These are phyloP conservation scores for Leucophenga montana DNA, from an alignment of 2,888 invertebrate genomes.

Conservation along the genomic window DNA sequence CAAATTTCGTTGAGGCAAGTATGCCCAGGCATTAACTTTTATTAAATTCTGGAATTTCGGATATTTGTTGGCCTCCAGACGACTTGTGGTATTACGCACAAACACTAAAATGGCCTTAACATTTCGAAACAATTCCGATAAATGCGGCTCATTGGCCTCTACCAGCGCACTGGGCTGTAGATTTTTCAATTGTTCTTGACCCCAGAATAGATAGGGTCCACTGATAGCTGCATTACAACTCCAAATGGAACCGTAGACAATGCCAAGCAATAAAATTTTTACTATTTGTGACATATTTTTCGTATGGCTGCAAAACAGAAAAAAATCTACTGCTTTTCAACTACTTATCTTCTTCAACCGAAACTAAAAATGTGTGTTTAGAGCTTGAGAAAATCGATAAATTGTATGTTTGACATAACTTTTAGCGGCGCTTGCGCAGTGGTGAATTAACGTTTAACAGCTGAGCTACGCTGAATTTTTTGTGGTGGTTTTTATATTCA, in stretches of 20 bases:
- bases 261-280: slow-evolving; percentile 36
- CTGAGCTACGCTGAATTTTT: neutral
- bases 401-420: no score
- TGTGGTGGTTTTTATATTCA: neutral
- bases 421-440: neutral
- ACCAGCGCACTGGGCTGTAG: slow-evolving; percentile 75
- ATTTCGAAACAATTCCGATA: slow-evolving; percentile 76
- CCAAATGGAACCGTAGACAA: slow-evolving; percentile 50
- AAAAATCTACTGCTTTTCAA: neutral
- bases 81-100: slow-evolving; percentile 76
- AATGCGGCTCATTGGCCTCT: slow-evolving; percentile 75
- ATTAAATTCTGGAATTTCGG: slow-evolving; percentile 76
- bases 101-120: slow-evolving; percentile 77
- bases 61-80: slow-evolving; percentile 75
- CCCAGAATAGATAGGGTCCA: slow-evolving; percentile 78
- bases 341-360: slow-evolving; percentile 16
- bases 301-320: neutral
- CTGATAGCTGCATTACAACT: slow-evolving; percentile 74
- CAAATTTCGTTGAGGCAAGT: slow-evolving; percentile 76
- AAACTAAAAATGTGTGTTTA: slow-evolving; percentile 26
- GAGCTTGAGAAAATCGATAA: slow-evolving; percentile 29
- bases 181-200: slow-evolving; percentile 74
- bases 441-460: neutral
- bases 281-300: slow-evolving; percentile 48
- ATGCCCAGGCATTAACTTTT: slow-evolving; percentile 74